Evolutionary conservation across 2,797 vertebrate species (phyloP).

Genomic region (Malurus splendens): DNA sequence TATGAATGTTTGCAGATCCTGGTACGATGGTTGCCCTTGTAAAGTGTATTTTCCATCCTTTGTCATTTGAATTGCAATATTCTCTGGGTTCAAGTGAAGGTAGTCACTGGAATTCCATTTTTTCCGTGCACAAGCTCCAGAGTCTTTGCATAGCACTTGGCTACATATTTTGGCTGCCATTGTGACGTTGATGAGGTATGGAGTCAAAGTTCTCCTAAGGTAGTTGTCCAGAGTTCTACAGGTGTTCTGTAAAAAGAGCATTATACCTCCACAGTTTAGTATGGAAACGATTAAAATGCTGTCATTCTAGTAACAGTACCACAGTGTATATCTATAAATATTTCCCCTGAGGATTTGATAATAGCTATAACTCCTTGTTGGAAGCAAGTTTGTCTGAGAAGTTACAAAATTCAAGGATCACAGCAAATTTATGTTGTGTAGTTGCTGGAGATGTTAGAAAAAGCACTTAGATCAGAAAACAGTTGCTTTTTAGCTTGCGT

Average conservation of each 20-base stretch:
- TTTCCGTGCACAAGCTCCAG: conserved; percentile 79
- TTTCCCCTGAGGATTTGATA: background rate
- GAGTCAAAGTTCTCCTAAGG: conserved; percentile 71
- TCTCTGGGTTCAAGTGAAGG: conserved; percentile 78
- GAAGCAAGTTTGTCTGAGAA: background rate
- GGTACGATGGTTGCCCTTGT: conserved; percentile 64
- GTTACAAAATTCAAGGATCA: background rate
- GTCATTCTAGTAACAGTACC: background rate
- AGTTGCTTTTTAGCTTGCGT: background rate
- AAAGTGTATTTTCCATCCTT: conserved; percentile 62
- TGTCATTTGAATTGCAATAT: conserved; percentile 62
- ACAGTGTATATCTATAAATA: background rate
- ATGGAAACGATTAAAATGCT: background rate
- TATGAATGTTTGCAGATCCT: conserved; percentile 68
- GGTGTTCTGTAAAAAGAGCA: conserved; percentile 65
- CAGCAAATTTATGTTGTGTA: background rate
- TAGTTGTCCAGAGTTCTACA: conserved; percentile 77
- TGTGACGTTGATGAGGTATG: conserved; percentile 85
- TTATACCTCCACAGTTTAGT: background rate
- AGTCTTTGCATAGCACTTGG: conserved; percentile 73
- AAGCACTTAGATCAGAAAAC: background rate
- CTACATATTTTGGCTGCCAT: conserved; percentile 84
- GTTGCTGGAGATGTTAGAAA: background rate
- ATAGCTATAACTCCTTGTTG: background rate
- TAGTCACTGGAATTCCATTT: conserved; percentile 72